phyloP scores from a whole-genome alignment of 2,888 invertebrate species.

The Caenorhabditis wallacei region DNA sequence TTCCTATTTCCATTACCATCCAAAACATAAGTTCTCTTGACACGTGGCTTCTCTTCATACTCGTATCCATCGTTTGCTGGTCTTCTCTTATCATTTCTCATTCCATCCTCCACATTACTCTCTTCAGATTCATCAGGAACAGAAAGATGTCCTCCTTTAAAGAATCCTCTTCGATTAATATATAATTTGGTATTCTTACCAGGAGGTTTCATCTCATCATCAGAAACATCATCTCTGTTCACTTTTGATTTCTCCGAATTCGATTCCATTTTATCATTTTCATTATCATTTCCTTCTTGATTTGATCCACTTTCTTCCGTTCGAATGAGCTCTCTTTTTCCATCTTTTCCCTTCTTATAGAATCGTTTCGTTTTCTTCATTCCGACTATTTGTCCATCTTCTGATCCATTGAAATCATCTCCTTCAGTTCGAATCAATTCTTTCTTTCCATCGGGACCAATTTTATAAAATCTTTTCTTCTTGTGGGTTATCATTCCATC shows the following conservation, averaged over 20 bases:
- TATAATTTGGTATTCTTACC: conserved; percentile 25
- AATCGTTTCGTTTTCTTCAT: not conserved
- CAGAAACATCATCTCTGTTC: not conserved
- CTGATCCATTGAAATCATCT: not conserved
- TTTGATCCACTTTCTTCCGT: not conserved
- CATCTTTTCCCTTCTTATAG: conserved; percentile 13
- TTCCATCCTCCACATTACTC: not conserved
- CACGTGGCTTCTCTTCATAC: conserved; percentile 21
- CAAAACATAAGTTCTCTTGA: conserved; percentile 21
- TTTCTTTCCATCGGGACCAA: conserved; percentile 31
- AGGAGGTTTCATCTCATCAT: conserved; percentile 11
- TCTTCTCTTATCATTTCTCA: not conserved
- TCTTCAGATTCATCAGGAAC: conserved; percentile 23
- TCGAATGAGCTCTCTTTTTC: conserved; percentile 24
- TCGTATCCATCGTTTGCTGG: conserved; percentile 4
- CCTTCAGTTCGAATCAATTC: conserved; percentile 22
- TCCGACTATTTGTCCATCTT: not conserved
- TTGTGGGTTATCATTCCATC: not conserved
- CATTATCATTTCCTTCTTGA: too few species aligned
- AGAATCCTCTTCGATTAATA: conserved; percentile 22
- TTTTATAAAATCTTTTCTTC: conserved; percentile 11
- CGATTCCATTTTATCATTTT: not conserved
- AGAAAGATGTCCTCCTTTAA: conserved; percentile 29
- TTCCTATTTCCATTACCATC: conserved; percentile 28
- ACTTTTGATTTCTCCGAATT: not conserved